A percentile compares a stretch with the other conserved stretches of the same genome.
phyloP scores from a whole-genome alignment of 2,888 invertebrate genomes.

The Apoda limacodes region DNA sequence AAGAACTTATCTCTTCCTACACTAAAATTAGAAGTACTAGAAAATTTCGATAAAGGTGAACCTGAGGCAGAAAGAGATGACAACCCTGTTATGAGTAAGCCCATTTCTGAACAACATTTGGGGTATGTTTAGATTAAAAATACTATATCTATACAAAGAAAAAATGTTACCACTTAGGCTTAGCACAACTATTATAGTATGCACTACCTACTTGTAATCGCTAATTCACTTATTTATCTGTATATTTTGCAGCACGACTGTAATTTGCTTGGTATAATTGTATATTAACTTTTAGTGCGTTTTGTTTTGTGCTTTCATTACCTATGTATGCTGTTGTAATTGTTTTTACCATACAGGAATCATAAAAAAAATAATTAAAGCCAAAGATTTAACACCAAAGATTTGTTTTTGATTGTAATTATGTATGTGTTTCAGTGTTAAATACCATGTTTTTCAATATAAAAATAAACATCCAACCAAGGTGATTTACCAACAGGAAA shows the following conservation, averaged over 20 bases:
- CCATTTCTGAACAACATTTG: slow-evolving; percentile 67
- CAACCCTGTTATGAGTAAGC: slow-evolving; percentile 35
- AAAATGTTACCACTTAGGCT: no score
- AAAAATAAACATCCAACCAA: no score
- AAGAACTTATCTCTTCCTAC: slow-evolving; percentile 59
- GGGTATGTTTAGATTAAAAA: slow-evolving; percentile 56
- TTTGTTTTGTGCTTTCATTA: slow-evolving; percentile 15
- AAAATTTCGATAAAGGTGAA: slow-evolving; percentile 31
- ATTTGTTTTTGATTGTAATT: no score
- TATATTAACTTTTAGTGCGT: no score
- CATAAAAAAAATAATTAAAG: no score
- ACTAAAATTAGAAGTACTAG: slow-evolving; percentile 49
- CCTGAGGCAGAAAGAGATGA: slow-evolving; percentile 46
- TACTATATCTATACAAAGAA: slow-evolving; percentile 13
- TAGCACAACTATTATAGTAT: no score
- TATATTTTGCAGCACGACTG: slow-evolving; percentile 4
- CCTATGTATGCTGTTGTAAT: slow-evolving; percentile 1
- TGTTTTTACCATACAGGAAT: no score
- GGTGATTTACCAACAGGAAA: no score
- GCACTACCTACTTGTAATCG: slow-evolving; percentile 22
- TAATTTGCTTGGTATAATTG: slow-evolving; percentile 6
- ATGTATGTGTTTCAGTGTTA: slow-evolving; percentile 34
- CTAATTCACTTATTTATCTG: slow-evolving; percentile 1
- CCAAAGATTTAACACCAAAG: no score
- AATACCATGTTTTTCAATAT: no score